phyloP scores from a whole-genome alignment of 2,113 vertebrate genomes.

The Lagenorhynchus albirostris region DNA sequence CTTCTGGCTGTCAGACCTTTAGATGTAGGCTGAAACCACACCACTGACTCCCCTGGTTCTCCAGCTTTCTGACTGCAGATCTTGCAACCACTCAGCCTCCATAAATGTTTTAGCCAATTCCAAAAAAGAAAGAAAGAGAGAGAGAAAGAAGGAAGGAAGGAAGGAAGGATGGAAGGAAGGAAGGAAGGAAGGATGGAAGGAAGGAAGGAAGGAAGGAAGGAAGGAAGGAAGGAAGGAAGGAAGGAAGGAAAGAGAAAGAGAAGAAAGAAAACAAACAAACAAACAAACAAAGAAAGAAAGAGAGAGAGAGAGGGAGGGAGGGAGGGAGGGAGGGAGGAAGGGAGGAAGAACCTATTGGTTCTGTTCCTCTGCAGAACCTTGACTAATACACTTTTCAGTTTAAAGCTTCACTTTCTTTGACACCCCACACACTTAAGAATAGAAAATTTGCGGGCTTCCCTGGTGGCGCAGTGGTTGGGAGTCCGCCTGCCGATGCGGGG shows the following conservation, averaged over 20 bases:
- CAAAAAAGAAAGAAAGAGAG: not conserved
- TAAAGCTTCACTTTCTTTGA: not conserved
- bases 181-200: fast-evolving
- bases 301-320: fast-evolving
- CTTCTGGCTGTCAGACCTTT: not conserved
- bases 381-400: not conserved
- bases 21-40: not conserved
- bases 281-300: no score
- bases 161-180: no score
- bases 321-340: fast-evolving
- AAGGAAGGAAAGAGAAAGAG: fast-evolving
- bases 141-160: no score
- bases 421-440: not conserved
- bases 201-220: not conserved
- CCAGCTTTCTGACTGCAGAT: not conserved
- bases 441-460: not conserved
- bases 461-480: no score
- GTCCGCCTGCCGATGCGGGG: no score
- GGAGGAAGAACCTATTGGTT: not conserved
- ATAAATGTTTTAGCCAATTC: not conserved
- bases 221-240: fast-evolving
- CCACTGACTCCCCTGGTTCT: not conserved
- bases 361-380: not conserved
- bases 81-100: not conserved
- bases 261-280: not conserved